Evolutionary conservation across 1,140 invertebrate species (phyloP).

Genomic region (Copidosoma floridanum): DNA sequence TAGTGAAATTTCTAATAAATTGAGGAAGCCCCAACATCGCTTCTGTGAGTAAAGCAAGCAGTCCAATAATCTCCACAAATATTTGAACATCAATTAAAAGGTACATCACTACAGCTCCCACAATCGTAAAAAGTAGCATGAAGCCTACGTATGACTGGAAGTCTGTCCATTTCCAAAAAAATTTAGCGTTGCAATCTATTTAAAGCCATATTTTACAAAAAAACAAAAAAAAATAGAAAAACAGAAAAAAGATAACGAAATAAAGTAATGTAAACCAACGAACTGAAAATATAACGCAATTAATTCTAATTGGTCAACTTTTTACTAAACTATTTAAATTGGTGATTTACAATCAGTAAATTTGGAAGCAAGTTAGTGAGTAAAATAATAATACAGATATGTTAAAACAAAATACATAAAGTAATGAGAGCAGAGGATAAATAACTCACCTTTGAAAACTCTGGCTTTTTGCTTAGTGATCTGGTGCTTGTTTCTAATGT

Average conservation of each 20-base stretch:
- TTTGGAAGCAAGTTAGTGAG: too few species aligned
- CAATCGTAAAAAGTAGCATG: conserved; percentile 80
- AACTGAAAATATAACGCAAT: background rate
- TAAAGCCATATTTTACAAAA: conserved; percentile 44
- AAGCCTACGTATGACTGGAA: conserved; percentile 96
- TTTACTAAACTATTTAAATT: too few species aligned
- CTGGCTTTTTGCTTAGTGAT: conserved; percentile 73
- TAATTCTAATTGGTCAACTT: too few species aligned
- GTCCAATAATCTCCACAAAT: conserved; percentile 88
- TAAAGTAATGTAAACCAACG: background rate
- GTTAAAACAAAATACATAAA: conserved; percentile 1
- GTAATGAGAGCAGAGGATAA: background rate
- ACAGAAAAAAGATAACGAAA: background rate
- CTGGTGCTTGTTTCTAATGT: conserved; percentile 80
- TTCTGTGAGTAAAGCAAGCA: conserved; percentile 93
- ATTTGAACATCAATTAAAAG: conserved; percentile 76
- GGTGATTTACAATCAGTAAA: too few species aligned
- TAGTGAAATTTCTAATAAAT: conserved; percentile 82
- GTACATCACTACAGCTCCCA: conserved; percentile 83
- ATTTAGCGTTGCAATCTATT: conserved; percentile 83
- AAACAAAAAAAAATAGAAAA: conserved; percentile 15
- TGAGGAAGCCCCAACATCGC: conserved; percentile 95
- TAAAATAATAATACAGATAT: background rate
- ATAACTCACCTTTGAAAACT: conserved; percentile 77
- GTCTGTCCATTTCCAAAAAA: conserved; percentile 99